Conservation (phyloP, 2,797 vertebrate genomes). For the Dermochelys coriacea region DNA sequence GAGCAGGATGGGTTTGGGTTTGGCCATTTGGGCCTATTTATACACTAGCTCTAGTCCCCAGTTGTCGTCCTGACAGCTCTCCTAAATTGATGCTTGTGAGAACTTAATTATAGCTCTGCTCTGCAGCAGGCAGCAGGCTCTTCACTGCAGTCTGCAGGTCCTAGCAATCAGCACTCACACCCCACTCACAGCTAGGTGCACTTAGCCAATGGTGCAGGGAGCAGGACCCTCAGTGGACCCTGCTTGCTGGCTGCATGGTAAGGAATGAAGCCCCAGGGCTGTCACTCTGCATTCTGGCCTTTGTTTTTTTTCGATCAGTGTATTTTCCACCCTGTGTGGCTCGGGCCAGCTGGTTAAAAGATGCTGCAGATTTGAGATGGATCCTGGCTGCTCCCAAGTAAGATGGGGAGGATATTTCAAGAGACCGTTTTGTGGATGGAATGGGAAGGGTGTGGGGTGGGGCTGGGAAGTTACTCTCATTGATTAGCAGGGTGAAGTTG, state of each 20-base stretch:
- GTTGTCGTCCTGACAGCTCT: slow-evolving; percentile 6
- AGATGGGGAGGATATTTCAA: neutral
- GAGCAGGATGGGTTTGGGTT: neutral
- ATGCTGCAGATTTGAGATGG: neutral
- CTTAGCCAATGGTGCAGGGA: neutral
- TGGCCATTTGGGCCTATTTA: neutral
- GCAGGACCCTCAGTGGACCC: neutral
- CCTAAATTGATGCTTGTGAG: slow-evolving; percentile 28
- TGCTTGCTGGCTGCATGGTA: neutral
- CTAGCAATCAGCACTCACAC: neutral
- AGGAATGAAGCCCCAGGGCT: neutral
- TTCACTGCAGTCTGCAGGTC: slow-evolving; percentile 60
- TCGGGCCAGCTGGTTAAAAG: neutral
- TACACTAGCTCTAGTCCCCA: neutral
- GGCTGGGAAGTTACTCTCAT: neutral
- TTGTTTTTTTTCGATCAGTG: neutral
- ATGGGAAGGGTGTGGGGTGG: neutral
- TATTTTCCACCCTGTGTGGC: neutral
- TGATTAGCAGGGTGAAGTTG: neutral
- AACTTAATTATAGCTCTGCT: slow-evolving; percentile 64
- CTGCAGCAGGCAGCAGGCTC: slow-evolving; percentile 59
- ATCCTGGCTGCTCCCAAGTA: neutral
- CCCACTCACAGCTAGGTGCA: neutral
- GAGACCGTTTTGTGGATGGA: no score
- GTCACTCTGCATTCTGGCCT: neutral